Evolutionary conservation across 2,888 invertebrate genomes (phyloP), one percentile per base, ranked within the genome.

Genomic region (Amitus sp.): DNA sequence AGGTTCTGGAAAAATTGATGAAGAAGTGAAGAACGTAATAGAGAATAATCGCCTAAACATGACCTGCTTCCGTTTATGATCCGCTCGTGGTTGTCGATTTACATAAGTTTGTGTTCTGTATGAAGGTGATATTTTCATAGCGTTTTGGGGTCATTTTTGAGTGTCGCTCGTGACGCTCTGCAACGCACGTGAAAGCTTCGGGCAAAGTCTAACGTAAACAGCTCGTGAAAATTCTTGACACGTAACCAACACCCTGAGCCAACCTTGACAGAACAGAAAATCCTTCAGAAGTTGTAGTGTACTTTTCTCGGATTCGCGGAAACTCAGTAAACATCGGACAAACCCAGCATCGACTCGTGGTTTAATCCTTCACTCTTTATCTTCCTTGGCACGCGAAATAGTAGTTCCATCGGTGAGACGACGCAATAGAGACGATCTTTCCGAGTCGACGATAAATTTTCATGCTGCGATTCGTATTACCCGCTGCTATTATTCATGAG

Each of bases 201-300:
- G 7, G 7, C 6, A 3, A 39, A 17, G 15, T 17, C 15, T 1
- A 17, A 39, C n/a, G 7, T 7, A 39, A 39, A 39, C 13, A n/a
- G 5, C 40, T 18, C 19, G 18, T 23, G 46, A 18, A 23, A 27
- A 46, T 52, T 45, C 52, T 9, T 34, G 28, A 34, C 52, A 52
- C 52, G 52, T 52, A 34, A 37, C 15, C 17, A 45, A 37, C 46
- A 45, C 46, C 52, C 10, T 52, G 52, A 52, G 46, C 52, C 52
- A 52, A 45, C 46, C 52, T 52, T 34, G 45, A 46, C 52, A 45
- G 37, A 27, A 45, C 42, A 33, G 23, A 43, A 42, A 2, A 42
- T 45, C 43, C 51, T 43, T 12, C 50, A 42, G 50, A 42, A 40
- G 42, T 40, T 27, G 50, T 30, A 40, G 28, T 23, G 40, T 42